Evolutionary conservation across 1,140 invertebrate species (phyloP), one percentile per base, ranked within the genome.

Genomic region (Pygmarrhopalites habei): DNA sequence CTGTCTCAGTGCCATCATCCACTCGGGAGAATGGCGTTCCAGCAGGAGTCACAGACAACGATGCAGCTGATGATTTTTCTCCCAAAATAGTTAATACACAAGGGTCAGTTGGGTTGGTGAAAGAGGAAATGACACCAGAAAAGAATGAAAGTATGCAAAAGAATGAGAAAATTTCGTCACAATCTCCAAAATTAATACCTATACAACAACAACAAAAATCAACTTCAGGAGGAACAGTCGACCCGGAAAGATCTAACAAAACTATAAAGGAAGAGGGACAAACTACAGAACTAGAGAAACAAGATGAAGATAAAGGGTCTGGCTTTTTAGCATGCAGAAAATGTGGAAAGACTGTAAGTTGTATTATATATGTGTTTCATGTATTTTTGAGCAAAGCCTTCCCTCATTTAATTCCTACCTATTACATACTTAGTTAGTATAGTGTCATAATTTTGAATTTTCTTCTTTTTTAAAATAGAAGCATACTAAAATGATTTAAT

Each of bases 11-110:
- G n/a, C n/a, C n/a, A n/a, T n/a, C n/a, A n/a, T n/a, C n/a, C n/a
- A n/a, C n/a, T n/a, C n/a, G n/a, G n/a, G n/a, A n/a, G n/a, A n/a
- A n/a, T n/a, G n/a, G n/a, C n/a, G n/a, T n/a, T n/a, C n/a, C n/a
- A n/a, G n/a, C n/a, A n/a, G n/a, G n/a, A n/a, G n/a, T n/a, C n/a
- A n/a, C n/a, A n/a, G n/a, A n/a, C n/a, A n/a, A n/a, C n/a, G n/a
- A n/a, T n/a, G n/a, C n/a, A n/a, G n/a, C n/a, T n/a, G 53, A 56
- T 23, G 53, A 56, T n/a, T 56, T 56, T 21, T 35, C 30, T 10
- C 53, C 53, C 3, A 56, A 56, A 56, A 56, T 56, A 35, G 53
- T 56, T 12, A 56, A 56, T 23, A 56, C 53, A 35, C 5, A 12
- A 5, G 53, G 53, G 3, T 56, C 53, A 19, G 4, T 56, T 41